A percentile compares a stretch with the other conserved stretches of the same genome.
These are phyloP conservation scores for Chloropsis cyanopogon DNA, from an alignment of 2,113 vertebrate species.

Conservation along the genomic window DNA sequence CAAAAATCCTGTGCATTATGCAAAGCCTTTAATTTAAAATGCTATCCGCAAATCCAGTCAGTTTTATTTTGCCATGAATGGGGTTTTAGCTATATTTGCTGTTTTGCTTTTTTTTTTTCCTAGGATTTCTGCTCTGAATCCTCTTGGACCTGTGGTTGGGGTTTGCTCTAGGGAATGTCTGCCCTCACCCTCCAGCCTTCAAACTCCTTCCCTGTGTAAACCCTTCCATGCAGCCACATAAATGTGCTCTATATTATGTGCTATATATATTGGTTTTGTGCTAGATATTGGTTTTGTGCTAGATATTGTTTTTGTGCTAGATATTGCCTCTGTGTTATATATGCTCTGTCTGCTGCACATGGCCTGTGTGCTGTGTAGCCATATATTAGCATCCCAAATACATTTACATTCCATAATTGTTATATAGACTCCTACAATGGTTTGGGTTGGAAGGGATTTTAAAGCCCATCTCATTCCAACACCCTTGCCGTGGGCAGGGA, in stretches of 20 bases:
- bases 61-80: not conserved
- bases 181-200: not conserved
- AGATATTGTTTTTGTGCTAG: not conserved
- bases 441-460: not conserved
- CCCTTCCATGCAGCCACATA: not conserved
- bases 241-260: not conserved
- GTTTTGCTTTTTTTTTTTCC: not conserved
- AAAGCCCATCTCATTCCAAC: not conserved
- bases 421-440: fast-evolving
- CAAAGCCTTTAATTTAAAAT: not conserved
- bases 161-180: not conserved
- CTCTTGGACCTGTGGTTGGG: not conserved
- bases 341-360: not conserved
- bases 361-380: not conserved
- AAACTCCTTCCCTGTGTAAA: not conserved
- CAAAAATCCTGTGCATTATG: not conserved
- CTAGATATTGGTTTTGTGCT: not conserved
- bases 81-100: not conserved
- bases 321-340: not conserved
- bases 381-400: not conserved
- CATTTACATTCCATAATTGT: not conserved
- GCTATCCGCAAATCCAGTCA: not conserved
- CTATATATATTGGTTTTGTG: not conserved
- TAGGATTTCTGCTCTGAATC: not conserved
- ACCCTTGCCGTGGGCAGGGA: not conserved